A percentile compares a stretch with the other conserved stretches of the same genome.
These are phyloP conservation scores for Epinotia ramella DNA, from an alignment of 2,888 invertebrate genomes.

Conservation along the genomic window DNA sequence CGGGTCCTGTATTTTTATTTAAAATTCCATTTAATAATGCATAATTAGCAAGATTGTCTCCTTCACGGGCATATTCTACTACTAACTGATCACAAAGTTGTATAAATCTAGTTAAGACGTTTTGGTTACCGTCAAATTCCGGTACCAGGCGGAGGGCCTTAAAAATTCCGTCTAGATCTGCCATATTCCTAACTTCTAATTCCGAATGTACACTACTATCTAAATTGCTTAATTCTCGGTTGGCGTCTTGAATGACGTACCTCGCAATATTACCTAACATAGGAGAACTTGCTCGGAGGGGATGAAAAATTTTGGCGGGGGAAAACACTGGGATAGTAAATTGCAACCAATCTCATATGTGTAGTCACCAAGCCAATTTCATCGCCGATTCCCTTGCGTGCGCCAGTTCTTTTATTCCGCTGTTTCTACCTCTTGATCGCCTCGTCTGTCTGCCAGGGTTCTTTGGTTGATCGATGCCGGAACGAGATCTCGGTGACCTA, in stretches of 20 bases:
- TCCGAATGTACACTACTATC: too few species aligned
- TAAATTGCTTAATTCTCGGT: too few species aligned
- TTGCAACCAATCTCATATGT: conserved; percentile 3
- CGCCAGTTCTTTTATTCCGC: conserved; percentile 2
- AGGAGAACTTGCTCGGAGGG: too few species aligned
- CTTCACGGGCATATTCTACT: neutral
- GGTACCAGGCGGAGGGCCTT: neutral
- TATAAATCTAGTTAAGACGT: neutral
- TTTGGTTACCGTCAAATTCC: neutral
- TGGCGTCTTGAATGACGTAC: too few species aligned
- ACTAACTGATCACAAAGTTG: neutral
- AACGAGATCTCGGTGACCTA: conserved; percentile 15
- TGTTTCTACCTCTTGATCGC: conserved; percentile 5
- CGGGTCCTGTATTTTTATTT: too few species aligned
- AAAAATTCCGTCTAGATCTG: too few species aligned
- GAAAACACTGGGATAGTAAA: too few species aligned
- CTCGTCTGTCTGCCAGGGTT: conserved; percentile 12
- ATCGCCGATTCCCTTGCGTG: neutral
- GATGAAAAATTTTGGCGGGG: too few species aligned
- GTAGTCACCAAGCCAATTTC: conserved; percentile 2
- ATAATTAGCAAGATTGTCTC: too few species aligned
- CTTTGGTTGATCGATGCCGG: conserved; percentile 16
- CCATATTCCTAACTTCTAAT: too few species aligned
- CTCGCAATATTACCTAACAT: too few species aligned
- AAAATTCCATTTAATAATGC: neutral